A percentile compares a stretch with the other conserved stretches of the same genome.
Evolutionary conservation across 2,888 invertebrate species (phyloP).

Genomic region (Ariolimax columbianus): DNA sequence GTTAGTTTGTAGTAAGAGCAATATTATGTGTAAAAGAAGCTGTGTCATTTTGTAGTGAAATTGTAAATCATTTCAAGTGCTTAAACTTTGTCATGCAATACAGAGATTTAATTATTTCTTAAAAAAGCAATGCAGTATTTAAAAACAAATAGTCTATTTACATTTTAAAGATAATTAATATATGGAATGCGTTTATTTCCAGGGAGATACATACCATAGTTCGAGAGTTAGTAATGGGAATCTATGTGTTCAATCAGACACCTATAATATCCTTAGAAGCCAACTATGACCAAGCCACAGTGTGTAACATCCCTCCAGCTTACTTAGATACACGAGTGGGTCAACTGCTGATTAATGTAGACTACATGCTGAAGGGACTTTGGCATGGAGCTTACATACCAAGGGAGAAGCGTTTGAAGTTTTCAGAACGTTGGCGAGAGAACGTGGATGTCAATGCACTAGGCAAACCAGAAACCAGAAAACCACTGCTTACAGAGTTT

Average conservation of each 20-base stretch:
- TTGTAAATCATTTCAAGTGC: no score
- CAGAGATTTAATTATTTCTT: neutral
- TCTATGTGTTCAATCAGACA: conserved; percentile 78
- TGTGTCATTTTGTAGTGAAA: no score
- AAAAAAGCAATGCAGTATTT: neutral
- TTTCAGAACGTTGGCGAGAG: conserved; percentile 77
- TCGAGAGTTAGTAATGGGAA: conserved; percentile 76
- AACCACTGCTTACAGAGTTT: conserved; percentile 76
- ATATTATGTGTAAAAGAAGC: no score
- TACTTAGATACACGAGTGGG: conserved; percentile 77
- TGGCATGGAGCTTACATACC: conserved; percentile 79
- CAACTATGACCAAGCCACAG: conserved; percentile 77
- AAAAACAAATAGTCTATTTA: neutral
- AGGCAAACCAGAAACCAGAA: conserved; percentile 77
- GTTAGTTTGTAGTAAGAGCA: no score
- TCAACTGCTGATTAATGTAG: conserved; percentile 75
- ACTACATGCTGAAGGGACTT: conserved; percentile 78
- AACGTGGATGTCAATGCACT: conserved; percentile 75
- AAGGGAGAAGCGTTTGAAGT: conserved; percentile 77
- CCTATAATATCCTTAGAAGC: conserved; percentile 76
- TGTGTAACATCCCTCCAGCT: conserved; percentile 77
- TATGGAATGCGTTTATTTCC: conserved; percentile 48
- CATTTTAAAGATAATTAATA: neutral
- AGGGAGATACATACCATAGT: conserved; percentile 78
- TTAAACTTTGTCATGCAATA: neutral